phyloP scores from a whole-genome alignment of 2,113 vertebrate genomes.

The Oreochromis niloticus region DNA sequence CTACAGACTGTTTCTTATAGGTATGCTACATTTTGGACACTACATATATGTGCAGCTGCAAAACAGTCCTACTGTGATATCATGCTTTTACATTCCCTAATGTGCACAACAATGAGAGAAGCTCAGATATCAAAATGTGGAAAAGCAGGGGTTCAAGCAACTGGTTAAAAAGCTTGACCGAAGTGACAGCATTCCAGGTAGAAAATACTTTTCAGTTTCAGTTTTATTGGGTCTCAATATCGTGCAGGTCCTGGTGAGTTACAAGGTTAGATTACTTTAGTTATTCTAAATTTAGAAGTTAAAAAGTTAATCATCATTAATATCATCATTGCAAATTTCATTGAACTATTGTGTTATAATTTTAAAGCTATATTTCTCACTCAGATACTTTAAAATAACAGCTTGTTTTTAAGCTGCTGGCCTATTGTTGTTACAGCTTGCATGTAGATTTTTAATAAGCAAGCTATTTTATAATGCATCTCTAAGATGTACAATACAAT shows the following conservation, averaged over 20 bases:
- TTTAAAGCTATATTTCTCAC: not conserved
- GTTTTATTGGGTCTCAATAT: not conserved
- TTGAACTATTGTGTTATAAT: not conserved
- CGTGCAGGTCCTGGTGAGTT: not conserved
- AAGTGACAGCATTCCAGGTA: not conserved
- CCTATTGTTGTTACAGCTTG: not conserved
- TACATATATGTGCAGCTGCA: not conserved
- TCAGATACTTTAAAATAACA: not conserved
- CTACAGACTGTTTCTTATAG: not conserved
- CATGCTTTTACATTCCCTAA: not conserved
- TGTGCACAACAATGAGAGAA: not conserved
- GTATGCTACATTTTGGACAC: not conserved
- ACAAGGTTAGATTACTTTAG: not conserved
- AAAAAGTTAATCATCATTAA: not conserved
- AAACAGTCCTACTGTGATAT: not conserved
- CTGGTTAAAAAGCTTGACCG: not conserved
- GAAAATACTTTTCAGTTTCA: not conserved
- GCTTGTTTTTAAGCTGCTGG: not conserved
- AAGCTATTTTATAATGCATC: not conserved
- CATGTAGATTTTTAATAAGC: not conserved
- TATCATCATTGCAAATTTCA: not conserved
- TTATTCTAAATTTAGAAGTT: not conserved
- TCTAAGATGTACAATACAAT: not conserved
- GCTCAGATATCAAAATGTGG: not conserved
- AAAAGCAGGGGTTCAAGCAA: not conserved